Base-by-base conservation (phyloP, 2,113 vertebrate species). In the Melanerpes formicivorus region DNA sequence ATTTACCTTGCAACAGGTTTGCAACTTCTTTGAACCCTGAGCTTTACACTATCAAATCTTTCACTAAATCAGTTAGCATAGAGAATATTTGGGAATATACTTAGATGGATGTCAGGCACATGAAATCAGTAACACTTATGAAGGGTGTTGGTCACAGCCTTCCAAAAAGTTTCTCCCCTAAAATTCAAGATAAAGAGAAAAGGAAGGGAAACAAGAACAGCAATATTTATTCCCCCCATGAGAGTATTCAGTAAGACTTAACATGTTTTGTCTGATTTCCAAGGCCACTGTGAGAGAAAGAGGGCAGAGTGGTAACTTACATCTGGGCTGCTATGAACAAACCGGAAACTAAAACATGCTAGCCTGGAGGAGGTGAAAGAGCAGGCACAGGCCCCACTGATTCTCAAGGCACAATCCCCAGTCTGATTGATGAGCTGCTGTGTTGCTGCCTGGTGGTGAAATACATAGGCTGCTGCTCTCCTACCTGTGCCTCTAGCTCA, bases 391-490 rank as follows among this genome's bases (percentile, higher is more conserved):
- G 18, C 46, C 7, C 3, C 59, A 30, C 25, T 71, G 75, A 82
- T 52, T 56, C 80, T 37, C 16, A 30, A 65, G 63, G 13, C 10
- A 14, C 2, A 3, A 23, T 69, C 42, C n/a, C 37, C 8, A 10
- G 0, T 10, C 30, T 77, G 56, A 59, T 64, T 71, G 89, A 71
- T 23, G 58, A 80, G 82, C 75, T 6, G 44, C 27, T 82, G 34
- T 66, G 73, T 66, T 94, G 81, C 75, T 89, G 56, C 79, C 92
- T 94, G 67, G 93, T 60, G 90, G 88, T 77, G 60, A 94, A 88
- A 77, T 15, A 17, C 66, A 76, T 67, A 82, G 92, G 8, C 52
- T 89, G 25, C n/a, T 44, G 21, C 63, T 72, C 32, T 67, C 16
- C 65, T 70, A 50, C 7, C 77, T 63, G 27, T 34, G 22, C 22